phyloP scores from a whole-genome alignment of 1,140 invertebrate genomes.

The Propsilocerus akamusi region DNA sequence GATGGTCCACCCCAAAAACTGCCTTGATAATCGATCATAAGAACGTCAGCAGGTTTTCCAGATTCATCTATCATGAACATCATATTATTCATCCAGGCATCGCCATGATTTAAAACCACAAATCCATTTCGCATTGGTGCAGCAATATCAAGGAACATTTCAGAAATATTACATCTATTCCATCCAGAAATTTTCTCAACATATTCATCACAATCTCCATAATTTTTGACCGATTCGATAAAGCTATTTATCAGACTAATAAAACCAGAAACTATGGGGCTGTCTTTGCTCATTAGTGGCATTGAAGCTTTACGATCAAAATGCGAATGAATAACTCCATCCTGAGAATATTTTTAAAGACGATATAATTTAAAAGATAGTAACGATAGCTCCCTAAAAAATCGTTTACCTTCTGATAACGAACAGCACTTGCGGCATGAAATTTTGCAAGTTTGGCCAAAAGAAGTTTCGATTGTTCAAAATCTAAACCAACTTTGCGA shows the following conservation, averaged over 20 bases:
- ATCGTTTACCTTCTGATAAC: constrained; percentile 27
- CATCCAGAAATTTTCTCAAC: constrained; percentile 21
- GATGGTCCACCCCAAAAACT: constrained; percentile 18
- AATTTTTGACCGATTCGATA: background rate
- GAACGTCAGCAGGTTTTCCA: constrained; percentile 26
- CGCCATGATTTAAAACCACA: constrained; percentile 34
- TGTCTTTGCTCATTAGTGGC: background rate
- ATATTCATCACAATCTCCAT: constrained; percentile 14
- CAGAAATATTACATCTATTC: constrained; percentile 11
- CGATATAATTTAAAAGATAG: constrained; percentile 1
- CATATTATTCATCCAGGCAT: constrained; percentile 42
- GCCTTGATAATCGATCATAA: constrained; percentile 26
- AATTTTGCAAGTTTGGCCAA: constrained; percentile 29
- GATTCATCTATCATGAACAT: constrained; percentile 34
- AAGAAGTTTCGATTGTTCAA: constrained; percentile 24
- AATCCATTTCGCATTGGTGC: constrained; percentile 20
- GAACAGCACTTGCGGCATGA: constrained; percentile 29
- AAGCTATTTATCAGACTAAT: background rate
- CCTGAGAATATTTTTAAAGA: constrained; percentile 7
- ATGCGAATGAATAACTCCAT: background rate
- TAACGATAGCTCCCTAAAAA: background rate
- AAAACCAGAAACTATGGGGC: background rate
- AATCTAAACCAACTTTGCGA: constrained; percentile 26
- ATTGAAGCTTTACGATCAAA: constrained; percentile 4
- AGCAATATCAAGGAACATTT: constrained; percentile 10